Percentiles rank a stretch among this genome's conserved stretches.
Evolutionary conservation across 2,113 vertebrate species (phyloP).

Genomic region (human): DNA sequence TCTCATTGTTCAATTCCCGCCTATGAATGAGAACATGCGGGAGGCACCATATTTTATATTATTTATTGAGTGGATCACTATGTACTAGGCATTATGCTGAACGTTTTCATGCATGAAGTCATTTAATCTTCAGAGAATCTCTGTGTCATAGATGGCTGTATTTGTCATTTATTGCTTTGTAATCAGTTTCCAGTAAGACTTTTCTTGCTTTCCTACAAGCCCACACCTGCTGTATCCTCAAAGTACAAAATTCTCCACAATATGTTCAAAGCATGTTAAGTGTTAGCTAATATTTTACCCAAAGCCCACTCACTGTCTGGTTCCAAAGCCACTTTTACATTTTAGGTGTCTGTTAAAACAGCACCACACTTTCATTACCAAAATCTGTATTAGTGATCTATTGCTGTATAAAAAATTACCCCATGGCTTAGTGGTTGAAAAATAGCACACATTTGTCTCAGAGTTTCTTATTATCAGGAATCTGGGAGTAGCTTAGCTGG

Average conservation of each 20-base stretch:
- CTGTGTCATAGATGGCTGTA: not conserved
- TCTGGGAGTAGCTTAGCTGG: not conserved
- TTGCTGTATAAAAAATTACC: not conserved
- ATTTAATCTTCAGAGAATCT: not conserved
- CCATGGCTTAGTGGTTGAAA: not conserved
- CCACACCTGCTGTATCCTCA: not conserved
- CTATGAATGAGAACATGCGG: too few species aligned
- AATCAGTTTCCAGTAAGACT: not conserved
- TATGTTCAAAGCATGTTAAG: not conserved
- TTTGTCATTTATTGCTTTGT: not conserved
- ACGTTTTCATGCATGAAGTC: not conserved
- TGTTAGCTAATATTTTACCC: not conserved
- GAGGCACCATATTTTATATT: not conserved
- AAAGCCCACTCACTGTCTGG: not conserved
- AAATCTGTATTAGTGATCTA: not conserved
- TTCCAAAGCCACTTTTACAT: not conserved
- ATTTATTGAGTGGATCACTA: not conserved
- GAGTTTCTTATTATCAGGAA: not conserved
- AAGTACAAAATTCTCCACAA: not conserved
- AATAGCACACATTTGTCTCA: not conserved
- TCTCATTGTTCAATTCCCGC: too few species aligned
- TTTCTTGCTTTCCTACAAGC: not conserved
- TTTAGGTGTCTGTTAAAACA: not conserved
- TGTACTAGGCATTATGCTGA: not conserved
- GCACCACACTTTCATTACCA: not conserved